Evolutionary conservation across 2,797 vertebrate species (phyloP), one percentile per base, ranked within the genome.

Genomic region (Catharus ustulatus): DNA sequence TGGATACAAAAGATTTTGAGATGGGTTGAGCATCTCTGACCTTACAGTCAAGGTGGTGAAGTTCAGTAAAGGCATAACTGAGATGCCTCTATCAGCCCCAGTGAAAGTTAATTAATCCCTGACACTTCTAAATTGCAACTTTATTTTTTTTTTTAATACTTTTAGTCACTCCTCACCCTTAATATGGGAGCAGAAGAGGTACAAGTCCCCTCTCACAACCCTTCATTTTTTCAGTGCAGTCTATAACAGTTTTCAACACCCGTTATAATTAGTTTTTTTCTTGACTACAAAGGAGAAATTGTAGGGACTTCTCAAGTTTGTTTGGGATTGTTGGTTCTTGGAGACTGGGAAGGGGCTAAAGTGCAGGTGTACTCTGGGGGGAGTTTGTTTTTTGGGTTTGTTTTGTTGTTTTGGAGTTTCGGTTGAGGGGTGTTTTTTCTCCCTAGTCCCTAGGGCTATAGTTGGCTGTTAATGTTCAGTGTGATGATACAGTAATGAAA

Each of bases 41-140:
- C 38, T 79, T 87, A 48, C 8, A 49, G 62, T 84, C 52, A 94
- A 74, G 45, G 71, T 71, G 30, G 26, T 71, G n/a, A 94, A 89
- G 67, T 79, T 93, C 43, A 69, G 13, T 36, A 36, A 48, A 75
- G 64, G 9, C 46, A 66, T 88, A 62, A 22, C 45, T 43, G 49
- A 86, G 42, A 49, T 88, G 36, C 32, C 55, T 87, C 15, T 62
- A 0, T 67, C 45, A 61, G 51, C 36, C 42, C 26, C n/a, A 71
- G 71, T 40, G 55, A 36, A 86, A 76, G 48, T 57, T 64, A 72
- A 63, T 73, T 73, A 78, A 76, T 68, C 57, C 52, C 26, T 40
- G 34, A 57, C 38, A 17, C 36, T 90, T 91, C 45, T 82, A 24
- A 76, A 86, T 64, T 23, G 15, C 30, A 52, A 36, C 4, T 22